Evolutionary conservation across 2,113 vertebrate species (phyloP).

Genomic region (Neotoma lepida): DNA sequence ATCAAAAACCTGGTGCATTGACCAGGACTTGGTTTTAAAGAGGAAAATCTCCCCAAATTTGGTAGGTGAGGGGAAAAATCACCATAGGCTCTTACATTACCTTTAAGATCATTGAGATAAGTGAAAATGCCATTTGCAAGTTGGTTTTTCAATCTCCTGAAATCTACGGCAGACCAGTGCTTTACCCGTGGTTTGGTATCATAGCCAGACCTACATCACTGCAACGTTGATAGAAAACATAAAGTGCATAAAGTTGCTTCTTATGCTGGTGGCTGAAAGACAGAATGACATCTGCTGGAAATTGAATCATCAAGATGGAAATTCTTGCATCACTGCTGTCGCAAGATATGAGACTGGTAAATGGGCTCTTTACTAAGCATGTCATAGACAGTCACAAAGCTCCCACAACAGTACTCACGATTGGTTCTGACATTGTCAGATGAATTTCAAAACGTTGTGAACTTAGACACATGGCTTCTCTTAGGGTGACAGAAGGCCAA

Average conservation of each 20-base stretch:
- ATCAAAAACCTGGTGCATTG: not conserved
- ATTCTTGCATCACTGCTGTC: not conserved
- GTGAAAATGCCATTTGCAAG: not conserved
- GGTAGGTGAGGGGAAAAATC: not conserved
- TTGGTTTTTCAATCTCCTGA: not conserved
- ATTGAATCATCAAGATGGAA: not conserved
- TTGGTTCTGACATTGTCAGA: too few species aligned
- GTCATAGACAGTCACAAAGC: too few species aligned
- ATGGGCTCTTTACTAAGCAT: not conserved
- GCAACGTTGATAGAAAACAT: not conserved
- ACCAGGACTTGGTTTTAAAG: not conserved
- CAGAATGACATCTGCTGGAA: not conserved
- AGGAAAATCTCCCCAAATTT: not conserved
- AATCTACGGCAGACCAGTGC: not conserved
- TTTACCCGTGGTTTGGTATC: not conserved
- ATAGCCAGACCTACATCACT: rapidly evolving
- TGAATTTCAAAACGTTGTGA: not conserved
- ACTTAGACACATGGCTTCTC: not conserved
- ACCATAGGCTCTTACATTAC: not conserved
- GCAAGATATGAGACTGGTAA: not conserved
- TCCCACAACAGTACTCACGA: not conserved
- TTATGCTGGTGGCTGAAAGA: not conserved
- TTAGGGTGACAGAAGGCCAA: not conserved
- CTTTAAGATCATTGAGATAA: not conserved
- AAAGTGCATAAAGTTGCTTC: not conserved